Base-by-base conservation (phyloP, 1,140 invertebrate genomes). In the Scylla paramamosain region DNA sequence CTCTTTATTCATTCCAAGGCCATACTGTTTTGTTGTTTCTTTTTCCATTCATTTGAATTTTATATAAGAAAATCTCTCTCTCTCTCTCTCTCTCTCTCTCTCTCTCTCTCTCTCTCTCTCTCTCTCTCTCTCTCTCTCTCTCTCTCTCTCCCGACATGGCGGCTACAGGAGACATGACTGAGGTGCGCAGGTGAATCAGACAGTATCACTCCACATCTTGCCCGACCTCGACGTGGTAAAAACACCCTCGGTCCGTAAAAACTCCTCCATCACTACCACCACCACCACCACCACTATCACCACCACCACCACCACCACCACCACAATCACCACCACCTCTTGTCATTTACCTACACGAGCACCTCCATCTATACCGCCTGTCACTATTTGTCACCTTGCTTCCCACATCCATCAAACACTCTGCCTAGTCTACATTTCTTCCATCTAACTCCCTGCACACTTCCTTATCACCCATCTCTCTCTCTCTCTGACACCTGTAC, bases 191-290 rank as follows among this genome's bases (percentile, higher is more conserved):
- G 94, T 95, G 94, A 88, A 84, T 46, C 45, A 48, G 91, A 92
- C 90, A 92, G 48, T 95, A 95, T 95, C 94, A 92, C 94, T 92
- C 82, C 93, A 90, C 93, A 94, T 94, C 93, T 94, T 48, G 14
- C 93, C 16, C 52, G 52, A 59, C 16, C 52, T 59, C 52, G 52
- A 59, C 52, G 2, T 20, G 52, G 52, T 59, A 59, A 59, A 59
- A 59, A 31, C 91, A 48, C 92, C 39, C 67, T 8, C 39, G 25
- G 48, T 46, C 91, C 45, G n/a, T 52, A 93, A 93, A 93, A 93
- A 84, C 92, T 48, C 92, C 93, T 59, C 84, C 82, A 20, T 82
- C 25, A 29, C 46, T 16, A 12, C 92, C 28, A 12, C 92, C n/a
- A 77, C 31, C 77, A 29, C 28, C 32, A 46, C 67, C 20, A 77